Percentiles rank a stretch among this genome's conserved stretches.
Conservation (phyloP, 2,113 vertebrate species). For the Gobiocypris rarus region DNA sequence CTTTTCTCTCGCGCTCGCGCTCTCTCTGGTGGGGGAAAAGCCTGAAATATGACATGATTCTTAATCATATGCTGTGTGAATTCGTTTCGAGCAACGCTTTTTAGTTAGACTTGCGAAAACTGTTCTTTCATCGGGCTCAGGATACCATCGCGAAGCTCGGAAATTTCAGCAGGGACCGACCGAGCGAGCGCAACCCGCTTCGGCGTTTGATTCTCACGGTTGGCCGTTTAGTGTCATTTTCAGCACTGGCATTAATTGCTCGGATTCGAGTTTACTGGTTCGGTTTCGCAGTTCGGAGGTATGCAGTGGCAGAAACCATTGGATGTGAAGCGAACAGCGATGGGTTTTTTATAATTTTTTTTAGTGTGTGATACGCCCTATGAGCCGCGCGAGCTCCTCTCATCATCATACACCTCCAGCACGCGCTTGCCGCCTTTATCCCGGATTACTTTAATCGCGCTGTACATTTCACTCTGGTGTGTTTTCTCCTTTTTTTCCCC, state of each 20-base stretch:
- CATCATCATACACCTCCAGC: constrained; percentile 43
- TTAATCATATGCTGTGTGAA: neutral
- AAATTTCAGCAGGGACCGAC: constrained; percentile 18
- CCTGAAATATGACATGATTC: constrained; percentile 22
- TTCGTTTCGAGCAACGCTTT: constrained; percentile 32
- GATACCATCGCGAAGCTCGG: constrained; percentile 13
- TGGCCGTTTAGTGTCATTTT: neutral
- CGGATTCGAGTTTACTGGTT: constrained; percentile 29
- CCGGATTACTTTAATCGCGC: constrained; percentile 39
- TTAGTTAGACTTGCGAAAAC: constrained; percentile 29
- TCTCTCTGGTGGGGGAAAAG: constrained; percentile 15
- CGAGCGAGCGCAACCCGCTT: constrained; percentile 34
- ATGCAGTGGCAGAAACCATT: neutral
- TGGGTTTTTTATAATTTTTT: neutral
- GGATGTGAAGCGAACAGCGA: neutral
- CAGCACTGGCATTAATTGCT: constrained; percentile 12
- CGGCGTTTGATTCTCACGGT: constrained; percentile 26
- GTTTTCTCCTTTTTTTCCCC: constrained; percentile 15
- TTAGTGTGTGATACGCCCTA: constrained; percentile 40
- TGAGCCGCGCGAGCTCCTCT: constrained; percentile 30
- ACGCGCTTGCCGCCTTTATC: constrained; percentile 32
- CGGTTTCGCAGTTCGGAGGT: neutral
- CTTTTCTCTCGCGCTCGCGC: constrained; percentile 12
- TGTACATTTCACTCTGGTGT: constrained; percentile 5
- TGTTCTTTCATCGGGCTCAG: constrained; percentile 37